These are phyloP conservation scores for Clarias platycephalus DNA, from an alignment of 2,797 vertebrate species.

Conservation along the genomic window DNA sequence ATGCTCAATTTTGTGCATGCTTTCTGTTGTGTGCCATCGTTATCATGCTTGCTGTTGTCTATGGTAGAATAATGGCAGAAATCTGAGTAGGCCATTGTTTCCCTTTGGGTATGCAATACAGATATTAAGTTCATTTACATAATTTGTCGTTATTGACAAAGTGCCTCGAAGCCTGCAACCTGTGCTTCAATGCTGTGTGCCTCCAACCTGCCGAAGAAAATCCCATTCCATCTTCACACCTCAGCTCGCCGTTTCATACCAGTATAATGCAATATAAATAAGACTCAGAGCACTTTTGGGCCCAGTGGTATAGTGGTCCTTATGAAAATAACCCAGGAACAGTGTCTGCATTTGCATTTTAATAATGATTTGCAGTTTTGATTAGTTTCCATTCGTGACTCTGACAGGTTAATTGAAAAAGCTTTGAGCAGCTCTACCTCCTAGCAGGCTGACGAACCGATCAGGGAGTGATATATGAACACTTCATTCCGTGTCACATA, in stretches of 20 bases:
- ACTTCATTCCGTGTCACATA: slow-evolving; percentile 28
- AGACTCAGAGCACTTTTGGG: slow-evolving; percentile 32
- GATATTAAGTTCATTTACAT: slow-evolving; percentile 32
- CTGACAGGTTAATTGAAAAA: slow-evolving; percentile 58
- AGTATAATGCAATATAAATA: slow-evolving; percentile 53
- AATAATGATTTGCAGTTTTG: slow-evolving; percentile 52
- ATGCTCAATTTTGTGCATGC: background rate
- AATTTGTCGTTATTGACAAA: slow-evolving; percentile 35
- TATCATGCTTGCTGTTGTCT: background rate
- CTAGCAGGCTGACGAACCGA: slow-evolving; percentile 20
- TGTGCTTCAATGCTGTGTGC: background rate
- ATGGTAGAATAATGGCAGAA: background rate
- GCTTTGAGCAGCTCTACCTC: slow-evolving; percentile 34
- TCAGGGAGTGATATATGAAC: slow-evolving; percentile 50
- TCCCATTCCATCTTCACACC: slow-evolving; percentile 20
- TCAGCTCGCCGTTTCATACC: slow-evolving; percentile 21
- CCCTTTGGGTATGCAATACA: slow-evolving; percentile 1
- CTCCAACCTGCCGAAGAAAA: slow-evolving; percentile 18
- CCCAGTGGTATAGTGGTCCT: slow-evolving; percentile 24
- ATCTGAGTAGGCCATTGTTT: slow-evolving; percentile 1
- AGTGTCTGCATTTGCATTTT: slow-evolving; percentile 53
- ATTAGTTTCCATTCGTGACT: slow-evolving; percentile 49
- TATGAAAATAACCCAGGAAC: slow-evolving; percentile 36
- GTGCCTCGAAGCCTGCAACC: slow-evolving; percentile 17
- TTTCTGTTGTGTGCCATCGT: background rate